These are phyloP conservation scores for Pseudochromis fuscus DNA, from an alignment of 2,797 vertebrate species.

Conservation along the genomic window DNA sequence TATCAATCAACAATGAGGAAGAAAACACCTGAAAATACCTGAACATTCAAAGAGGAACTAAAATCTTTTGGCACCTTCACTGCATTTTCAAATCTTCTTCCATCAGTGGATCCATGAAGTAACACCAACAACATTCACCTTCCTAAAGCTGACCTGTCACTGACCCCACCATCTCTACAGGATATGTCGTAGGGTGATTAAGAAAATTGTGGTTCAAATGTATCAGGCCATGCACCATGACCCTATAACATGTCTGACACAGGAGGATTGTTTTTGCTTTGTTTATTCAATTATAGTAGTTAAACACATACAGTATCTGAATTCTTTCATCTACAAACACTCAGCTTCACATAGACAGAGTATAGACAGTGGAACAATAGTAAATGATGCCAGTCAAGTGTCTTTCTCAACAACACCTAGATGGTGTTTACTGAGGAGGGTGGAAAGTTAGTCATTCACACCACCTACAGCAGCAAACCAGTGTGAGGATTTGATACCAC, in stretches of 20 bases:
- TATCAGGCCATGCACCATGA: too few relatives aligned
- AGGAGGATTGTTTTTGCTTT: too few relatives aligned
- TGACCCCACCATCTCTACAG: neutral
- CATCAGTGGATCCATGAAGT: neutral
- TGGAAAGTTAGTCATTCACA: constrained; percentile 44
- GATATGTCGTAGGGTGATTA: neutral
- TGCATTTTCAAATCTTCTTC: neutral
- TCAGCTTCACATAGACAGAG: neutral
- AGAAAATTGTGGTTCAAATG: neutral
- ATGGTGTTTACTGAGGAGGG: neutral
- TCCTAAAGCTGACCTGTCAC: neutral
- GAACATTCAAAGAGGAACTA: neutral
- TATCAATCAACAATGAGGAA: neutral
- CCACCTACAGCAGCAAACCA: constrained; percentile 22
- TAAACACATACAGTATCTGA: too few relatives aligned
- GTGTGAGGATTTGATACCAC: constrained; percentile 13
- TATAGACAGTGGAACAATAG: neutral
- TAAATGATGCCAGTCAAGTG: neutral
- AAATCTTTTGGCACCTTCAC: neutral
- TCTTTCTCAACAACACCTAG: neutral
- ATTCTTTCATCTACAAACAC: too few relatives aligned
- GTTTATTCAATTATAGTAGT: too few relatives aligned
- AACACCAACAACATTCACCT: neutral
- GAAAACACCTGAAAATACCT: neutral
- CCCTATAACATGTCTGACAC: too few relatives aligned